Evolutionary conservation across 2,888 invertebrate genomes (phyloP).

Genomic region (Noctua comes): DNA sequence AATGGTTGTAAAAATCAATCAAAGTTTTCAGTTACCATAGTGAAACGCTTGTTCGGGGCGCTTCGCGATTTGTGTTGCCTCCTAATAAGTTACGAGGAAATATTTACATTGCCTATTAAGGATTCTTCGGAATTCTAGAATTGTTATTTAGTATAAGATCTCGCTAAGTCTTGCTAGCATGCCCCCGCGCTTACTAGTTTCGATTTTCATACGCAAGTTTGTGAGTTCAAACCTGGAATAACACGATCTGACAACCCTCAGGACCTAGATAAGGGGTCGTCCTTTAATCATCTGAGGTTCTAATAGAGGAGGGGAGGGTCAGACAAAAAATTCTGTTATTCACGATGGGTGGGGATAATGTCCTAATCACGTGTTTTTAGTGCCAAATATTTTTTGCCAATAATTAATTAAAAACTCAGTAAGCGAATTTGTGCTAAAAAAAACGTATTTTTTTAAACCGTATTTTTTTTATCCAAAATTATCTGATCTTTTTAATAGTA

Average conservation of each 20-base stretch:
- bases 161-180: background rate
- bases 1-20: conserved; percentile 48
- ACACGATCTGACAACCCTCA: background rate
- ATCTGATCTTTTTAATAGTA: too few relatives aligned
- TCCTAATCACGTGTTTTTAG: too few relatives aligned
- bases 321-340: background rate
- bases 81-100: background rate
- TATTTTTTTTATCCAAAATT: too few relatives aligned
- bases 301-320: too few relatives aligned
- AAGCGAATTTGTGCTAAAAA: too few relatives aligned
- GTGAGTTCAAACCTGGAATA: background rate
- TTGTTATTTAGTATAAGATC: background rate
- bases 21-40: conserved; percentile 54
- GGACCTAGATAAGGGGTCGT: background rate
- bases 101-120: background rate
- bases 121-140: background rate
- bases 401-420: too few relatives aligned
- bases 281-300: too few relatives aligned
- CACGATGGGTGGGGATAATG: too few relatives aligned
- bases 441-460: too few relatives aligned
- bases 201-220: background rate
- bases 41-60: conserved; percentile 25
- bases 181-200: too few relatives aligned
- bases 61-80: background rate
- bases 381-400: too few relatives aligned